phyloP scores from a whole-genome alignment of 2,113 vertebrate genomes.

The Sinocyclocheilus maitianheensis region DNA sequence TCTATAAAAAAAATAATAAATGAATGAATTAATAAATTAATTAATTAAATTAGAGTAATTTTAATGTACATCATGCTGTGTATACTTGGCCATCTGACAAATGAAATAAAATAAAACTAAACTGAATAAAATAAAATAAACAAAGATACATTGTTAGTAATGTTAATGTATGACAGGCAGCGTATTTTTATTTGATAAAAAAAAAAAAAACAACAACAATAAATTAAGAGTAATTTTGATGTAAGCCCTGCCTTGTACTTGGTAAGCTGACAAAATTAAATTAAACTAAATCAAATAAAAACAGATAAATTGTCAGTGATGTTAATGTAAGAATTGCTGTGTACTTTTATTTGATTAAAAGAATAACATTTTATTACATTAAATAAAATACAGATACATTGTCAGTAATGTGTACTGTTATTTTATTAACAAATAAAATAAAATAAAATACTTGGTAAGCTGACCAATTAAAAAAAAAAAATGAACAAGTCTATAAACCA shows the following conservation, averaged over 20 bases:
- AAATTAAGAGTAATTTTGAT: background rate
- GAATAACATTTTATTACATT: background rate
- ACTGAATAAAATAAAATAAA: background rate
- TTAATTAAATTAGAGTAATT: too few species aligned
- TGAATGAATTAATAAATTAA: too few species aligned
- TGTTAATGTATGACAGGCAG: background rate
- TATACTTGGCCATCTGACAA: background rate
- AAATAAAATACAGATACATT: too few species aligned
- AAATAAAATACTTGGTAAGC: background rate
- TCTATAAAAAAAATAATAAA: background rate
- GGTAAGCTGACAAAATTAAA: background rate
- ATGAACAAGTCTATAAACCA: too few species aligned
- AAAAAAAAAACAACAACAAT: background rate
- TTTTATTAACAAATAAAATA: background rate
- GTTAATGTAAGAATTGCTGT: background rate
- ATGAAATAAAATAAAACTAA: too few species aligned
- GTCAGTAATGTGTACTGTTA: background rate
- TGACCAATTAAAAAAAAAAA: background rate
- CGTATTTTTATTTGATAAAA: background rate
- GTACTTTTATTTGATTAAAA: background rate
- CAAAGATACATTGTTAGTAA: too few species aligned
- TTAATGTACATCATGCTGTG: background rate
- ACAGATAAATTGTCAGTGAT: background rate
- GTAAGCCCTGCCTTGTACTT: background rate
- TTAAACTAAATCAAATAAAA: background rate